Conservation (phyloP, 2,888 invertebrate genomes). For the Hydrotaea diabolus region DNA sequence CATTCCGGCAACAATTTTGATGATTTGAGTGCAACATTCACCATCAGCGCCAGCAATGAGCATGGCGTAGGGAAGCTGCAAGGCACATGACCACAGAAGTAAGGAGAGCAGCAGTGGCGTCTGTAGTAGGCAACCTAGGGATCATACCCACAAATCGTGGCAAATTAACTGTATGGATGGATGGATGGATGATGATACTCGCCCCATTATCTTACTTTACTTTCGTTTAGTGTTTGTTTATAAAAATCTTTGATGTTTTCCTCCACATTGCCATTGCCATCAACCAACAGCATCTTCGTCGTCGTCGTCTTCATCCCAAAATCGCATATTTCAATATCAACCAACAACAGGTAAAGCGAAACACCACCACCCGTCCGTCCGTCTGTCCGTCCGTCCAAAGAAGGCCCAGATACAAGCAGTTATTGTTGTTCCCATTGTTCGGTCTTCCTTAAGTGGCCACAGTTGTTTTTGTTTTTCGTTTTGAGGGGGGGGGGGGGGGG, state of each 20-base stretch:
- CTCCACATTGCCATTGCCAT: not conserved
- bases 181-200: constrained; percentile 31
- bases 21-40: constrained; percentile 13
- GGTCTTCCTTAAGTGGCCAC: too few species aligned
- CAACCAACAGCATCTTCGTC: too few species aligned
- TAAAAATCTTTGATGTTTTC: constrained; percentile 49
- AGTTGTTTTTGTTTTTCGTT: not conserved
- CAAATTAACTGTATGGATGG: constrained; percentile 51
- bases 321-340: not conserved
- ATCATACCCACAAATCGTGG: constrained; percentile 56
- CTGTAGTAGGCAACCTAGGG: not conserved
- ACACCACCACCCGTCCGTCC: too few species aligned
- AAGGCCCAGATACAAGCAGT: not conserved
- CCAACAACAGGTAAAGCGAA: constrained; percentile 18
- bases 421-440: not conserved
- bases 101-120: not conserved
- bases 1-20: constrained; percentile 8
- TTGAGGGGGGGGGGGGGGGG: not conserved
- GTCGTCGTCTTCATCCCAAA: not conserved
- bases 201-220: constrained; percentile 21
- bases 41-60: not conserved
- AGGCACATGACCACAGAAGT: too few species aligned
- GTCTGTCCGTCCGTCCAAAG: too few species aligned
- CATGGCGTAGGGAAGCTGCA: not conserved
- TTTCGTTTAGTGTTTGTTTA: constrained; percentile 56